Percentiles rank a stretch among this genome's conserved stretches.
Conservation (phyloP, 35 echinoderm and acorn worm species). For the Heliocidaris tuberculata region DNA sequence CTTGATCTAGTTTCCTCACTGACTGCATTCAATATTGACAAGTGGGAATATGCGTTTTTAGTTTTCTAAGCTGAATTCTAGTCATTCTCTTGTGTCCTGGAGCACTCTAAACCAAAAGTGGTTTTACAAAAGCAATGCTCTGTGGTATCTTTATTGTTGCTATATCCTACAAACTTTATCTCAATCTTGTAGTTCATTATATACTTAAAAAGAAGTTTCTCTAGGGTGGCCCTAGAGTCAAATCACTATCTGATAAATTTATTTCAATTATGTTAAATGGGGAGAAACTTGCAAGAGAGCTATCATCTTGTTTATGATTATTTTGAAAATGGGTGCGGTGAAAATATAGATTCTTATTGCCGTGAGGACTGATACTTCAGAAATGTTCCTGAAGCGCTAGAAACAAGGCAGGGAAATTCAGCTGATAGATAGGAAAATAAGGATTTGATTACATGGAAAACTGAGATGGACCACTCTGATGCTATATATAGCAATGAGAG, state of each 20-base stretch:
- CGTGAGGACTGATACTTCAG: not conserved
- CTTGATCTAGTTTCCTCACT: not conserved
- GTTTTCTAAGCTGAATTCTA: not conserved
- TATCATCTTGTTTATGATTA: not conserved
- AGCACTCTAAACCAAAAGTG: not conserved
- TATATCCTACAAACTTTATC: not conserved
- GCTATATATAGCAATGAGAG: not conserved
- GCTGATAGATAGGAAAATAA: not conserved
- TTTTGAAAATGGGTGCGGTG: not conserved
- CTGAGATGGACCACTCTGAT: not conserved
- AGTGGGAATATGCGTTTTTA: not conserved
- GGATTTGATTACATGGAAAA: not conserved
- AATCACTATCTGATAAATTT: not conserved
- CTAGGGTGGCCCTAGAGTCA: not conserved
- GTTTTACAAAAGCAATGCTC: not conserved
- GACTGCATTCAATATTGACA: not conserved
- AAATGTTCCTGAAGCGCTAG: not conserved
- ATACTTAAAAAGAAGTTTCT: too few species aligned
- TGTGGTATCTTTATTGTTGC: not conserved
- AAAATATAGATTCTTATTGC: not conserved
- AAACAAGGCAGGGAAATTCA: not conserved
- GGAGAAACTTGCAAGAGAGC: not conserved
- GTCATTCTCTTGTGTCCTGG: not conserved
- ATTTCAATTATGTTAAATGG: not conserved
- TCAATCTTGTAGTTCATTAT: not conserved